Percentiles rank a stretch among this genome's conserved stretches.
Evolutionary conservation across 2,113 vertebrate species (phyloP).

Genomic region (Calonectris borealis): DNA sequence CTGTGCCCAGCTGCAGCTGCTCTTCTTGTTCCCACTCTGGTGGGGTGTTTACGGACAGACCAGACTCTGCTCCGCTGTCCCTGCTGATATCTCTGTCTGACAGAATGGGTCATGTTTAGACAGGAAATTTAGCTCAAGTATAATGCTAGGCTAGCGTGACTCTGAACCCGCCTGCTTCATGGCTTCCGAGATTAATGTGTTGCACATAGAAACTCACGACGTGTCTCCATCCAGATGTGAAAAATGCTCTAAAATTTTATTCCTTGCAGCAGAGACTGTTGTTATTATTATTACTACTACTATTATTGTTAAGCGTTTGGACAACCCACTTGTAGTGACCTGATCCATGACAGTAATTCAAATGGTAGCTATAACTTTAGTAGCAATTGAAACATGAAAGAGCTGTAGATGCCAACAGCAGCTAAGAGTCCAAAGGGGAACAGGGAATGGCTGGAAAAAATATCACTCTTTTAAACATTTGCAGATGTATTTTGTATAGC

Average conservation of each 20-base stretch:
- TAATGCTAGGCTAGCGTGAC: background rate
- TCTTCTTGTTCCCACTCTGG: background rate
- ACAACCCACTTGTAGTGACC: background rate
- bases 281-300: background rate
- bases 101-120: background rate
- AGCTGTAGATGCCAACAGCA: background rate
- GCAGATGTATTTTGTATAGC: background rate
- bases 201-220: background rate
- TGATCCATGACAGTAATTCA: background rate
- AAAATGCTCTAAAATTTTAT: background rate
- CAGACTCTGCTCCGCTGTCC: background rate
- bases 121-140: background rate
- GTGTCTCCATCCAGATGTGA: background rate
- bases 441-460: background rate
- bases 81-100: background rate
- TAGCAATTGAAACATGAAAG: background rate
- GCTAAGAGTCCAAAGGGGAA: background rate
- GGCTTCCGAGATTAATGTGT: background rate
- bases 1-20: slow-evolving; percentile 22
- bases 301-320: background rate
- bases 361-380: background rate
- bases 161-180: background rate
- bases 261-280: background rate
- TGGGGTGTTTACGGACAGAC: background rate
- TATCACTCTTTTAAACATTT: background rate